Conservation (phyloP, 2,113 vertebrate species). For the Neodontobutis hainanensis region DNA sequence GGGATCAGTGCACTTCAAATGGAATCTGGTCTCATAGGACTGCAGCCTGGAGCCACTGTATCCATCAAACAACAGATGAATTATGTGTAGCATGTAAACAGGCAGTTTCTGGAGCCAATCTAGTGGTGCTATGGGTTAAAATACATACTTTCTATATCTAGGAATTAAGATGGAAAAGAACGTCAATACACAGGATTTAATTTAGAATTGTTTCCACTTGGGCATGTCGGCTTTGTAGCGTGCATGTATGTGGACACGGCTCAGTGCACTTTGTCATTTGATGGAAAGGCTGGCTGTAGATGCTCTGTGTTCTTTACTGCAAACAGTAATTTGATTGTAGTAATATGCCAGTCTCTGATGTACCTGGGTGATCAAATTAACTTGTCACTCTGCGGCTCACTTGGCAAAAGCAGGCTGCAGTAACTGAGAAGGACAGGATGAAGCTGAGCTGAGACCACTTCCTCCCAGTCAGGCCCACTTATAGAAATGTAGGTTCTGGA, state of each 20-base stretch:
- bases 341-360: slow-evolving; percentile 34
- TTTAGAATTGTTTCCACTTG: background rate
- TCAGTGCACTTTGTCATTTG: slow-evolving; percentile 19
- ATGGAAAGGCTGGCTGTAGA: slow-evolving; percentile 26
- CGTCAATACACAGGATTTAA: background rate
- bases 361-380: slow-evolving; percentile 61
- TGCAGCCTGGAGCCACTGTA: slow-evolving; percentile 36
- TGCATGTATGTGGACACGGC: background rate
- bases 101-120: slow-evolving; percentile 21
- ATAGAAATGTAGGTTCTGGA: slow-evolving; percentile 58
- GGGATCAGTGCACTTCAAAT: slow-evolving; percentile 55
- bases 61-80: slow-evolving; percentile 51
- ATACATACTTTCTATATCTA: slow-evolving; percentile 1
- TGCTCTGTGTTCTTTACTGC: slow-evolving; percentile 27
- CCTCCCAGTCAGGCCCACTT: slow-evolving; percentile 33
- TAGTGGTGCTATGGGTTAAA: slow-evolving; percentile 5
- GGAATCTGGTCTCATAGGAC: slow-evolving; percentile 50
- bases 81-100: slow-evolving; percentile 40
- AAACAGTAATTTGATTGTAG: slow-evolving; percentile 38
- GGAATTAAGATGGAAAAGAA: background rate
- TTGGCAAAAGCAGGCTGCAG: slow-evolving; percentile 22
- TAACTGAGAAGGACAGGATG: slow-evolving; percentile 50
- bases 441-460: slow-evolving; percentile 34
- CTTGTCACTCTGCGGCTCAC: slow-evolving; percentile 53
- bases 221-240: background rate